Evolutionary conservation across 2,797 vertebrate species (phyloP).

Genomic region (Pangasius sanitwongsei): DNA sequence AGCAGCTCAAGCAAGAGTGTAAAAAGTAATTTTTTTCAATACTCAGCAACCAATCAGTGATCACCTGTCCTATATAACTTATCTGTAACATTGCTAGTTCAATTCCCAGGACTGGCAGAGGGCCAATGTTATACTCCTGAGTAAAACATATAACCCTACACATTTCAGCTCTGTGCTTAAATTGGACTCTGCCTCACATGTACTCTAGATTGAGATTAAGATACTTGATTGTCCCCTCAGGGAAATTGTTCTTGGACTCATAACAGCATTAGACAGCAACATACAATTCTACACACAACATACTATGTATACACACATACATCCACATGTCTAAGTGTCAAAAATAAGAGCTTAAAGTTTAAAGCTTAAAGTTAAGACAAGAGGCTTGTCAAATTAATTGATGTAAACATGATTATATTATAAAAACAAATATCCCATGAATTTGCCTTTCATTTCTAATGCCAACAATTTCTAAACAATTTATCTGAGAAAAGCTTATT

Average conservation of each 20-base stretch:
- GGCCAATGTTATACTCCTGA: not conserved
- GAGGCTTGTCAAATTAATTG: not conserved
- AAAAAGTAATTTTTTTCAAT: not conserved
- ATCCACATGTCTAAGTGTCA: not conserved
- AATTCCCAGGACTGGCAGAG: not conserved
- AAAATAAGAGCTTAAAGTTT: not conserved
- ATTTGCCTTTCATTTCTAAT: not conserved
- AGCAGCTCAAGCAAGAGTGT: too few species aligned
- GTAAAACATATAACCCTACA: not conserved
- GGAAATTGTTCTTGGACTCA: not conserved
- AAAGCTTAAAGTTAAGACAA: not conserved
- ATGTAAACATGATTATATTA: not conserved
- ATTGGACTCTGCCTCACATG: not conserved
- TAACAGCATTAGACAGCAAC: not conserved
- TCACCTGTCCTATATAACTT: not conserved
- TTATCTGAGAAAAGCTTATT: not conserved
- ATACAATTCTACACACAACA: not conserved
- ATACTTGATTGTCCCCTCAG: not conserved
- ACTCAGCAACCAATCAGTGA: not conserved
- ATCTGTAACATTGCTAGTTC: not conserved
- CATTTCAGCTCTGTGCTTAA: not conserved
- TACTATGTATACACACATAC: not conserved
- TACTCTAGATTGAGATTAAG: not conserved
- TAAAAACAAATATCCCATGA: not conserved
- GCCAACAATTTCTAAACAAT: not conserved